Percentiles rank a stretch among this genome's conserved stretches.
Evolutionary conservation across 2,797 vertebrate species (phyloP).

Genomic region (Podarcis lilfordi): DNA sequence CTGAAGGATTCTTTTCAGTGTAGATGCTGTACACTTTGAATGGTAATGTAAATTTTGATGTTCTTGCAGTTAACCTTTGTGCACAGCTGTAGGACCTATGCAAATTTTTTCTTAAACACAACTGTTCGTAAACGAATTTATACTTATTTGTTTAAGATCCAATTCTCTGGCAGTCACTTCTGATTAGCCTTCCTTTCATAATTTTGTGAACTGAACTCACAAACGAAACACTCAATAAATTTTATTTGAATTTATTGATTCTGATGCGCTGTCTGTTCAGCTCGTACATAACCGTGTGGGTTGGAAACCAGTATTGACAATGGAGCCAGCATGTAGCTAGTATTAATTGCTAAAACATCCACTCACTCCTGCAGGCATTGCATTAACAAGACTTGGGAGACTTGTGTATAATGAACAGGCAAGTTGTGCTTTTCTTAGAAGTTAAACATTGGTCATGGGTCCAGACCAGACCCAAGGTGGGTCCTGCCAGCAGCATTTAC

Average conservation of each 20-base stretch:
- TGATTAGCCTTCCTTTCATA: constrained; percentile 68
- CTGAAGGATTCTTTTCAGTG: constrained; percentile 50
- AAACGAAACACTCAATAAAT: constrained; percentile 67
- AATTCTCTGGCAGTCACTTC: constrained; percentile 67
- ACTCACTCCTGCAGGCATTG: background rate
- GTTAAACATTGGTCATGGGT: too few species aligned
- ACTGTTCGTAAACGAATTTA: constrained; percentile 53
- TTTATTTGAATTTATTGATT: constrained; percentile 60
- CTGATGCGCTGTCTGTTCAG: constrained; percentile 52
- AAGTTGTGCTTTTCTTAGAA: background rate
- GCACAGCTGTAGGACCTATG: constrained; percentile 78
- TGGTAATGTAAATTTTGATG: constrained; percentile 63
- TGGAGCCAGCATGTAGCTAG: background rate
- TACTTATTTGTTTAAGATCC: constrained; percentile 63
- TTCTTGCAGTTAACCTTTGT: constrained; percentile 51
- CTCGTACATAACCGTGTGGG: background rate
- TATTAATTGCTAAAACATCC: background rate
- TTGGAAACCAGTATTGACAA: background rate
- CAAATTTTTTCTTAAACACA: constrained; percentile 70
- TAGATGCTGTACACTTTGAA: constrained; percentile 58
- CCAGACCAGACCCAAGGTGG: too few species aligned
- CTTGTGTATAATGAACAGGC: background rate
- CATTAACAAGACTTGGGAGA: background rate
- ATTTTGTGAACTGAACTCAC: constrained; percentile 53
- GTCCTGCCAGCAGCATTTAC: too few species aligned